Conservation (phyloP, 2,797 vertebrate genomes). For the Antrozous pallidus region DNA sequence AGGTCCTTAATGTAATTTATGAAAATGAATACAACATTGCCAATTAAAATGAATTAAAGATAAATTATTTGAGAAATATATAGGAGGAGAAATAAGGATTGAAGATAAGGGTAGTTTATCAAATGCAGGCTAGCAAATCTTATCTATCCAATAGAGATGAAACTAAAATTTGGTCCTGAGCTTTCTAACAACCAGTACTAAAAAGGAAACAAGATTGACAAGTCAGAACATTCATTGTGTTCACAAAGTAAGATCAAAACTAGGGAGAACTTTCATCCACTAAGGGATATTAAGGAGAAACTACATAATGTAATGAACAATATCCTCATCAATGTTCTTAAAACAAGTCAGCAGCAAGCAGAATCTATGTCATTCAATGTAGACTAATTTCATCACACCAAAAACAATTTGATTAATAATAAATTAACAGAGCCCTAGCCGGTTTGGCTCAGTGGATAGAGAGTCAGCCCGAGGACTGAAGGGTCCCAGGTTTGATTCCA, state of each 20-base stretch:
- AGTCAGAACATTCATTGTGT: background rate
- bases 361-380: background rate
- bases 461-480: no score
- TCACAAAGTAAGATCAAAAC: conserved; percentile 23
- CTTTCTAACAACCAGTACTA: background rate
- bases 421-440: background rate
- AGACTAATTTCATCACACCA: background rate
- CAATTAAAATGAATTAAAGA: conserved; percentile 31
- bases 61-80: conserved; percentile 19
- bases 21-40: background rate
- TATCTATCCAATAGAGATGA: background rate
- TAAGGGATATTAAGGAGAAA: background rate
- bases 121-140: background rate
- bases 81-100: background rate
- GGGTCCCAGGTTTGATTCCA: no score
- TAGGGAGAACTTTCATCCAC: background rate
- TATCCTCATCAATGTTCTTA: background rate
- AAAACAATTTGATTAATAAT: conserved; percentile 2
- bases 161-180: background rate
- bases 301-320: background rate
- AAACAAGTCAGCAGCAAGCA: background rate
- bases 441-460: no score
- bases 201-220: conserved; percentile 17
- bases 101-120: background rate
- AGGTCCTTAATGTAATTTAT: background rate